These are phyloP conservation scores for Megastigmus dorsalis DNA, from an alignment of 2,888 invertebrate species.

Conservation along the genomic window DNA sequence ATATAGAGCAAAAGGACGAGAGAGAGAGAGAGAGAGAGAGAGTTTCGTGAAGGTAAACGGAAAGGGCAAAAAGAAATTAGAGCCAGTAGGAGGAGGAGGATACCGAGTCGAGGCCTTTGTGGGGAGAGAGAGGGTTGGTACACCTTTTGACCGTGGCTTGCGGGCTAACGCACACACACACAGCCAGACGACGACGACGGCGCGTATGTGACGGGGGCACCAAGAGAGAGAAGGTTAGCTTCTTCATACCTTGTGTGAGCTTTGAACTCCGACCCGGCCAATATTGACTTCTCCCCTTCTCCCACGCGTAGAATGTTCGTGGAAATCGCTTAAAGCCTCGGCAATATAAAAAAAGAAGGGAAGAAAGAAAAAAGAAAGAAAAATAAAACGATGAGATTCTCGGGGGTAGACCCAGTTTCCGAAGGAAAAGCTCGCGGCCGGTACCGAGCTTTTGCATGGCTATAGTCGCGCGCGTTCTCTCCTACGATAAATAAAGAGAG, in stretches of 20 bases:
- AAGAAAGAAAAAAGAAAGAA: too few relatives aligned
- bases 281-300: conserved; percentile 24
- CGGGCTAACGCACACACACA: background rate
- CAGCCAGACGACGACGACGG: too few relatives aligned
- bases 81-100: too few relatives aligned
- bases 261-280: conserved; percentile 29
- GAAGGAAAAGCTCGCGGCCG: background rate
- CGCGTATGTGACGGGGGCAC: too few relatives aligned
- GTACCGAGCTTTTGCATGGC: background rate
- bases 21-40: conserved; percentile 20
- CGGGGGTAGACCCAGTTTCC: background rate
- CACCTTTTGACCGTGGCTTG: too few relatives aligned
- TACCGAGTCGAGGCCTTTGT: conserved; percentile 31
- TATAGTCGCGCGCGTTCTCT: too few relatives aligned
- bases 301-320: background rate
- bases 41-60: background rate
- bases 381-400: too few relatives aligned
- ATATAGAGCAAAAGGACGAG: conserved; percentile 14
- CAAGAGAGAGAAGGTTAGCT: too few relatives aligned
- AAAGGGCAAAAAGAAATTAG: conserved; percentile 31
- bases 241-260: conserved; percentile 15
- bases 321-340: background rate
- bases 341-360: too few relatives aligned
- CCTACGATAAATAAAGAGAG: too few relatives aligned
- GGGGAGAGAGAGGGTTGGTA: too few relatives aligned